phyloP scores from a whole-genome alignment of 2,797 vertebrate genomes.

The Gobionotothen gibberifrons region DNA sequence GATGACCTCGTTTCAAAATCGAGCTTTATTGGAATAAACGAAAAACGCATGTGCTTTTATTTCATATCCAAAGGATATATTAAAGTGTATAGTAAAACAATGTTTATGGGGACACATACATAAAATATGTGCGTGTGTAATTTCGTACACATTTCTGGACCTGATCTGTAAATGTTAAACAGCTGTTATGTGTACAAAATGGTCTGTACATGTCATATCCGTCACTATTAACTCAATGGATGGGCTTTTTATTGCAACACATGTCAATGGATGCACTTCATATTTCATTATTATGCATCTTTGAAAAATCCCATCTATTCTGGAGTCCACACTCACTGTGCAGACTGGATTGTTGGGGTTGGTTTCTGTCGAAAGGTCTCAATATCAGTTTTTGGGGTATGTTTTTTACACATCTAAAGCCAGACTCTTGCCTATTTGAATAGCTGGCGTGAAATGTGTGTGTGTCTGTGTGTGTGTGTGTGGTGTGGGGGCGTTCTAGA shows the following conservation, averaged over 20 bases:
- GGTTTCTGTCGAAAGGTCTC: conserved; percentile 54
- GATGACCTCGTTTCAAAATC: conserved; percentile 35
- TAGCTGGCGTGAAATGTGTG: conserved; percentile 88
- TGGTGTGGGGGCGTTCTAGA: conserved; percentile 91
- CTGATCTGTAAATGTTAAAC: conserved; percentile 35
- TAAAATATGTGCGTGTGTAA: background rate
- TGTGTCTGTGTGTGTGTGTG: conserved; percentile 68
- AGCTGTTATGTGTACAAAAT: conserved; percentile 43
- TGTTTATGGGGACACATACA: background rate
- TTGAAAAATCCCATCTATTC: conserved; percentile 23
- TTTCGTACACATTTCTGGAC: conserved; percentile 26
- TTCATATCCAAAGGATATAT: background rate
- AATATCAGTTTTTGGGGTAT: conserved; percentile 58
- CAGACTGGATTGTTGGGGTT: conserved; percentile 45
- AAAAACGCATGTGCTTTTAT: conserved; percentile 13
- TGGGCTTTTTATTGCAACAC: conserved; percentile 65
- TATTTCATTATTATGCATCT: conserved; percentile 59
- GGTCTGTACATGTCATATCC: conserved; percentile 54
- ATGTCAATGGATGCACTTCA: conserved; percentile 55
- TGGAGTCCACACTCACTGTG: conserved; percentile 28
- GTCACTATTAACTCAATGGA: conserved; percentile 65
- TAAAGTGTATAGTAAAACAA: background rate
- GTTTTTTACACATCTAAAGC: conserved; percentile 79
- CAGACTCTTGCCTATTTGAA: conserved; percentile 85
- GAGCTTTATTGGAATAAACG: conserved; percentile 38